Conservation (phyloP, 2,888 invertebrate genomes). For the Drosophila leonis region DNA sequence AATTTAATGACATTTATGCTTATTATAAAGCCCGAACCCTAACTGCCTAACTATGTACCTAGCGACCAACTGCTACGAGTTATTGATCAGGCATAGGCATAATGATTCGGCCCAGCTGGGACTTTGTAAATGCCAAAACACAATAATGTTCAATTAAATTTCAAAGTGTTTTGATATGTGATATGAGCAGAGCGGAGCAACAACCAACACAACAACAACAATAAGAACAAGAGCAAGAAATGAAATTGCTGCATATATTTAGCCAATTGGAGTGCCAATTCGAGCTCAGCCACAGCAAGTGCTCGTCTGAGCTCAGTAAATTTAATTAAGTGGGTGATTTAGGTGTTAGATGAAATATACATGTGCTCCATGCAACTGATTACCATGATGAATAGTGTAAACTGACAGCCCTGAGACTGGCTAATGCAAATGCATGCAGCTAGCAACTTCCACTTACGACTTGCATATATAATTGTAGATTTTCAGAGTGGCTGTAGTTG, state of each 20-base stretch:
- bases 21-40: slow-evolving; percentile 33
- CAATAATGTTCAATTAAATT: slow-evolving; percentile 56
- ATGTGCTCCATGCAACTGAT: slow-evolving; percentile 28
- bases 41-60: neutral
- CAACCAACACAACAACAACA: slow-evolving; percentile 1
- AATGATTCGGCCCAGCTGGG: slow-evolving; percentile 27
- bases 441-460: neutral
- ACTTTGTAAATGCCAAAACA: slow-evolving; percentile 21
- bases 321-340: slow-evolving; percentile 45
- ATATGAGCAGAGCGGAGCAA: slow-evolving; percentile 10
- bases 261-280: slow-evolving; percentile 8
- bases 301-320: slow-evolving; percentile 2
- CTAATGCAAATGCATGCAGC: neutral
- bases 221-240: slow-evolving; percentile 1
- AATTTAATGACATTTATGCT: slow-evolving; percentile 59
- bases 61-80: neutral
- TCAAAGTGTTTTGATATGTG: slow-evolving; percentile 46
- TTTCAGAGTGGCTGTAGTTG: neutral
- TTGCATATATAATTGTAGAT: neutral
- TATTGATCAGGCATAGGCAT: slow-evolving; percentile 31
- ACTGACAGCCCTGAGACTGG: neutral
- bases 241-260: slow-evolving; percentile 3
- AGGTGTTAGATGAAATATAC: slow-evolving; percentile 26
- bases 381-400: slow-evolving; percentile 36
- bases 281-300: neutral